Evolutionary conservation across 1,140 invertebrate species (phyloP), one percentile per base, ranked within the genome.

Genomic region (Ceratosolen solmsi): DNA sequence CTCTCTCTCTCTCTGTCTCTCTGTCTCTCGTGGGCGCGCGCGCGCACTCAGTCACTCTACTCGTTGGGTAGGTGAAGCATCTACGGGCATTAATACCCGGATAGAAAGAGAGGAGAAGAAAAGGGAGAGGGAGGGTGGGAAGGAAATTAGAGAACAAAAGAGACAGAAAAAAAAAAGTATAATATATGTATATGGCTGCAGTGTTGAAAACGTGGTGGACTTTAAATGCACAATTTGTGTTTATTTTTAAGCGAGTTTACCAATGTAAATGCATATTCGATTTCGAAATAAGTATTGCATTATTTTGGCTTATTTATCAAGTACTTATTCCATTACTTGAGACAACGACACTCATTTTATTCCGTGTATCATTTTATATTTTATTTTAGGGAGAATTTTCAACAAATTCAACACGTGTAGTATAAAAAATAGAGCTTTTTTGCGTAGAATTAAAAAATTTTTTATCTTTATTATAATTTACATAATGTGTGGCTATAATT

Each of bases 131-230:
- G 17, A 5, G 7, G 49, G 51, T 33, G 13, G 11, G 33, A 25
- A 60, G 38, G 73, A 82, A 82, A 82, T 82, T 82, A 82, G 51
- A 82, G 80, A 82, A 77, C 80, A 82, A 82, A 82, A 82, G 65
- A 25, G 38, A 60, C 38, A 30, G 80, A 54, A 36, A 25, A 54
- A 36, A 25, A 63, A 68, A 74, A 65, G 38, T 73, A 36, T 60
- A 33, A 38, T 68, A n/a, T 46, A 22, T 65, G 46, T 49, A 33
- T 46, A 27, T 22, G 51, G 49, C 22, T 51, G 20, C 20, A 51
- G 54, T 38, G 78, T 60, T 72, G 78, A 80, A 80, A 80, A 65
- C 41, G 22, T 38, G 22, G n/a, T 46, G 25, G 54, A 22, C 38
- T 54, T 79, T 79, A 38, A 79, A 41, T 60, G 68, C 51, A 54